These are phyloP conservation scores for Parazoanthus swiftii DNA, from an alignment of 92 coral and sea anemone genomes.

Conservation along the genomic window DNA sequence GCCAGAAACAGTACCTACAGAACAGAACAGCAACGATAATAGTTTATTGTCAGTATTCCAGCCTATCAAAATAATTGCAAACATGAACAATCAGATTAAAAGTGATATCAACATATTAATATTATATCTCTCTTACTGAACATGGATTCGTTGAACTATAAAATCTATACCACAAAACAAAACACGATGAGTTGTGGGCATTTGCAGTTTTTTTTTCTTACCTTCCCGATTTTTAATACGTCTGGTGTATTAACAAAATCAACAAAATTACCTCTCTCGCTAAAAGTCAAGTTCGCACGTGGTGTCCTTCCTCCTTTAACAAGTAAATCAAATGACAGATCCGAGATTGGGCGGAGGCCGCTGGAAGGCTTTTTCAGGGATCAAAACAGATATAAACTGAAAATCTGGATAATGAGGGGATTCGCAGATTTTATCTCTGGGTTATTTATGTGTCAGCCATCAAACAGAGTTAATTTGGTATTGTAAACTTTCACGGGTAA, in stretches of 20 bases:
- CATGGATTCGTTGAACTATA: not conserved
- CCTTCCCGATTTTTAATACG: not conserved
- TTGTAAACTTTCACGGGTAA: not conserved
- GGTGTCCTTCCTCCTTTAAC: not conserved
- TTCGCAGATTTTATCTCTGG: constrained; percentile 1
- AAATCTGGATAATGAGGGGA: not conserved
- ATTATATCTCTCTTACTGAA: no score
- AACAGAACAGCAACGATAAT: not conserved
- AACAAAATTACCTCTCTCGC: not conserved
- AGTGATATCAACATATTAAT: no score
- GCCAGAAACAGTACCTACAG: not conserved
- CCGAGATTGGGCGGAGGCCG: not conserved
- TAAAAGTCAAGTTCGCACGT: not conserved
- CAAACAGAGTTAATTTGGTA: not conserved
- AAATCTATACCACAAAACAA: not conserved
- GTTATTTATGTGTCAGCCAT: not conserved
- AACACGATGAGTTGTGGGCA: not conserved
- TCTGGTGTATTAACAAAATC: not conserved
- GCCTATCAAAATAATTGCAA: not conserved
- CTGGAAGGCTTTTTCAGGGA: not conserved
- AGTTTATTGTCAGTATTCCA: no score
- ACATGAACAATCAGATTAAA: not conserved
- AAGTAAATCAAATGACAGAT: not conserved
- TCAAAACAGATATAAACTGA: not conserved
- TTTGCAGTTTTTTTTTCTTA: no score